A percentile compares a stretch with the other conserved stretches of the same genome.
Conservation (phyloP, 2,888 invertebrate species). For the Philhelius pedissequus region DNA sequence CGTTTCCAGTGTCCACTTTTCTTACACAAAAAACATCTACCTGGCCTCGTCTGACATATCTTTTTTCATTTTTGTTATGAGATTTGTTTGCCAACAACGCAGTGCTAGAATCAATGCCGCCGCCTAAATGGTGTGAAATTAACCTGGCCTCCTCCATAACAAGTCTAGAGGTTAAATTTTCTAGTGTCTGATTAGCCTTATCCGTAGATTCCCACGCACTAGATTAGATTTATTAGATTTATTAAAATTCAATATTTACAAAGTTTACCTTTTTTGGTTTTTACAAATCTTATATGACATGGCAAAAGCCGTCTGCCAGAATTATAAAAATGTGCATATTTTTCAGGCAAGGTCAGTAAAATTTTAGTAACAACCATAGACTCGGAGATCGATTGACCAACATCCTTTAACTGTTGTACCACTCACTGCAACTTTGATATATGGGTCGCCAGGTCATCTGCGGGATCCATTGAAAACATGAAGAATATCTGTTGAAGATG, state of each 20-base stretch:
- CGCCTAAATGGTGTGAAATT: conserved; percentile 2
- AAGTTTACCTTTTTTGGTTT: too few relatives aligned
- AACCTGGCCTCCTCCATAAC: neutral
- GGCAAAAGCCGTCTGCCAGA: too few relatives aligned
- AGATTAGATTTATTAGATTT: too few relatives aligned
- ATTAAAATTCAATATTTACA: too few relatives aligned
- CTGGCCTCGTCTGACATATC: neutral
- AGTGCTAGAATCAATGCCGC: conserved; percentile 5
- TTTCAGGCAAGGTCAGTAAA: neutral
- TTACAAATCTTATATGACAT: too few relatives aligned
- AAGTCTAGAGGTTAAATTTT: neutral
- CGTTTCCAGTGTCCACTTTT: conserved; percentile 59
- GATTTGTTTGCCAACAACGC: conserved; percentile 16
- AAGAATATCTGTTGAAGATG: neutral
- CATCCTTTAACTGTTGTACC: neutral
- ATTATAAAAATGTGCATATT: neutral
- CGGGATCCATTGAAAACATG: too few relatives aligned
- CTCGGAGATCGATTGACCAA: neutral
- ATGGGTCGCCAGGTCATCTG: too few relatives aligned
- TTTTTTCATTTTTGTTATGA: neutral
- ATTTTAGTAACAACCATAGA: neutral
- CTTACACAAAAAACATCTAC: conserved; percentile 43
- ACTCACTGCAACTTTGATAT: neutral
- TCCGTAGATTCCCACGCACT: neutral
- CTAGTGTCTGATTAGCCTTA: neutral